phyloP scores from a whole-genome alignment of 2,888 invertebrate species.

The Mactromeris polynyma region DNA sequence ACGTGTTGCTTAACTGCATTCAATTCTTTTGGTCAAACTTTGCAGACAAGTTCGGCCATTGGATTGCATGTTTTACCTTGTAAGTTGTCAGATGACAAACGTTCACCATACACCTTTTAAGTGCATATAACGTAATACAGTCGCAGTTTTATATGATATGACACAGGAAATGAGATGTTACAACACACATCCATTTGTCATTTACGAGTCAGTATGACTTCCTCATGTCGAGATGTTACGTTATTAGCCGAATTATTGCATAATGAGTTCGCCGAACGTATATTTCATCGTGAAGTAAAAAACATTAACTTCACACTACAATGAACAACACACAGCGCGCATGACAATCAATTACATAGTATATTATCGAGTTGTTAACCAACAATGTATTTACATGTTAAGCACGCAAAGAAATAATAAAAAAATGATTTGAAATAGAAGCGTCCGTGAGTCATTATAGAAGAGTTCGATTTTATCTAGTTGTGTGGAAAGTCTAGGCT shows the following conservation, averaged over 20 bases:
- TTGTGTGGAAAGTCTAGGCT: too few species aligned
- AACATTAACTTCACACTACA: too few species aligned
- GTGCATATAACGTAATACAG: background rate
- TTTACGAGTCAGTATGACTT: background rate
- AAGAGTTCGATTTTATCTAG: background rate
- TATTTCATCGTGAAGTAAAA: too few species aligned
- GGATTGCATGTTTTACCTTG: too few species aligned
- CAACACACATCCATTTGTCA: background rate
- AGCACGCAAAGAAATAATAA: background rate
- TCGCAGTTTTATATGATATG: background rate
- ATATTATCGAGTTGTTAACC: background rate
- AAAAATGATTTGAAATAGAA: background rate
- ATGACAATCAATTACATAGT: background rate
- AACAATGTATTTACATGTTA: background rate
- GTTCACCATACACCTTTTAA: background rate
- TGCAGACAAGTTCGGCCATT: too few species aligned
- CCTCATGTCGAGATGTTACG: background rate
- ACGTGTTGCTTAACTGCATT: too few species aligned
- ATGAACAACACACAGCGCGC: background rate
- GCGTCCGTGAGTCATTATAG: background rate
- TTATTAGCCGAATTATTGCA: background rate
- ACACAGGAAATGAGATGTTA: conserved; percentile 3
- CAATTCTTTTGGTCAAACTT: too few species aligned
- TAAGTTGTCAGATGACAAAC: too few species aligned
- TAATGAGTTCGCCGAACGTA: background rate